A percentile compares a stretch with the other conserved stretches of the same genome.
Conservation (phyloP, 2,113 vertebrate genomes). For the Gallinago media region DNA sequence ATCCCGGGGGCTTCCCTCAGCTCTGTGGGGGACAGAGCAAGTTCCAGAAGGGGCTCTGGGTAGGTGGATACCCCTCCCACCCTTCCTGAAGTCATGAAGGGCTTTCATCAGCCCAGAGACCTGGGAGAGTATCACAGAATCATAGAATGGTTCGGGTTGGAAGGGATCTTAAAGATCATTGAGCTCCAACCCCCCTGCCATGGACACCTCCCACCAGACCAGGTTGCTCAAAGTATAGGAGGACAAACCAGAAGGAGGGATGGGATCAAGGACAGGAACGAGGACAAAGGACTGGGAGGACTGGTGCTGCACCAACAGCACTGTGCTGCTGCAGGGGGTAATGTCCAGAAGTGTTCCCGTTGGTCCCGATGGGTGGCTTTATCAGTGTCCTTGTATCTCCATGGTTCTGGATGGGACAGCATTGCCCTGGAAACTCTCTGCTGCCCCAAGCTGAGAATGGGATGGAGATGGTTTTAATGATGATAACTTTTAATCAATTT, state of each 20-base stretch:
- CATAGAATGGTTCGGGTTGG: too few relatives aligned
- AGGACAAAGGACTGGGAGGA: not conserved
- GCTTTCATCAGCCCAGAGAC: not conserved
- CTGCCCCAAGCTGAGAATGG: not conserved
- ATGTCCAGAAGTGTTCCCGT: not conserved
- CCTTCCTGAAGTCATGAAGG: not conserved
- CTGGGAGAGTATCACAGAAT: not conserved
- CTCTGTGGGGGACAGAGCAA: rapidly evolving
- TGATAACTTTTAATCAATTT: not conserved
- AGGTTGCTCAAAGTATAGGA: not conserved
- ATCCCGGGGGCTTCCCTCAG: rapidly evolving
- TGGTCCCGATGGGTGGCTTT: not conserved
- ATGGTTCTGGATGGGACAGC: not conserved
- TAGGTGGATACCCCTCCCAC: not conserved
- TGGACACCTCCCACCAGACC: too few relatives aligned
- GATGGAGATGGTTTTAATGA: not conserved
- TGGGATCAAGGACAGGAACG: not conserved
- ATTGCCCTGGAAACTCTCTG: not conserved
- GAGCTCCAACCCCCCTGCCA: too few relatives aligned
- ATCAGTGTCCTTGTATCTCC: not conserved
- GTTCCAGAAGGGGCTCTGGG: not conserved
- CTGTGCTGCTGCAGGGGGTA: not conserved
- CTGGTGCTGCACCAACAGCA: not conserved
- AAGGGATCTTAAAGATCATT: too few relatives aligned
- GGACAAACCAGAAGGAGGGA: not conserved